These are phyloP conservation scores for Phodopus roborovskii DNA, from an alignment of 2,113 vertebrate genomes.

Conservation along the genomic window DNA sequence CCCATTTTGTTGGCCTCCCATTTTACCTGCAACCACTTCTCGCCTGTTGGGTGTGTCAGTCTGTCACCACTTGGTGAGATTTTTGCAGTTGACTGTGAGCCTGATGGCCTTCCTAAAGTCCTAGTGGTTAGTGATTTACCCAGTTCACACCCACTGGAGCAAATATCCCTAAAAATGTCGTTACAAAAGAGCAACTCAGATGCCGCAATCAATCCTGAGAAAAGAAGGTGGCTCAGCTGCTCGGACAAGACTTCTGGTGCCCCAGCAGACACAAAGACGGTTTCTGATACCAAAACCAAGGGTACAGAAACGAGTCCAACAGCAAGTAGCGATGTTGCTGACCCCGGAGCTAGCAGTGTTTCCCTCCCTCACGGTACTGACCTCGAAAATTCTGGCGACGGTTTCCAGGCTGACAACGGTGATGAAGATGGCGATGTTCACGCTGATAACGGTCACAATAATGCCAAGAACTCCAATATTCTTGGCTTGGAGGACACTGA, in stretches of 20 bases:
- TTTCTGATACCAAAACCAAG: neutral
- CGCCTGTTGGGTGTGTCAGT: accelerated
- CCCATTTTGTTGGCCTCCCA: neutral
- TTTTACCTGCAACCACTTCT: neutral
- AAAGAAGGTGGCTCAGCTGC: constrained; percentile 71
- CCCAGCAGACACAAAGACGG: neutral
- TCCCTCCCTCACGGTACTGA: neutral
- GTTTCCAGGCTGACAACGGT: neutral
- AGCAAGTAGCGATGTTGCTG: neutral
- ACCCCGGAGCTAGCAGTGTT: neutral
- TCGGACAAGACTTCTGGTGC: neutral
- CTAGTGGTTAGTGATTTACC: neutral
- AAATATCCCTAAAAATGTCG: constrained; percentile 65
- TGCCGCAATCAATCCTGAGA: neutral
- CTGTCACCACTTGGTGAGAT: accelerated
- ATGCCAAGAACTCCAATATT: constrained; percentile 61
- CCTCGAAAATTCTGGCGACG: constrained; percentile 58
- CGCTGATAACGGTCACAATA: neutral
- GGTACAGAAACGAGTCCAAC: neutral
- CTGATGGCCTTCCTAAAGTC: neutral
- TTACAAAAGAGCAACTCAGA: constrained; percentile 43
- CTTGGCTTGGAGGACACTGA: constrained; percentile 90
- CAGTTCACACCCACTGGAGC: accelerated
- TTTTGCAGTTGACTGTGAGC: accelerated
- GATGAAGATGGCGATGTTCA: no score